Conservation (phyloP, 2,888 invertebrate genomes). For the Cantharis rustica region DNA sequence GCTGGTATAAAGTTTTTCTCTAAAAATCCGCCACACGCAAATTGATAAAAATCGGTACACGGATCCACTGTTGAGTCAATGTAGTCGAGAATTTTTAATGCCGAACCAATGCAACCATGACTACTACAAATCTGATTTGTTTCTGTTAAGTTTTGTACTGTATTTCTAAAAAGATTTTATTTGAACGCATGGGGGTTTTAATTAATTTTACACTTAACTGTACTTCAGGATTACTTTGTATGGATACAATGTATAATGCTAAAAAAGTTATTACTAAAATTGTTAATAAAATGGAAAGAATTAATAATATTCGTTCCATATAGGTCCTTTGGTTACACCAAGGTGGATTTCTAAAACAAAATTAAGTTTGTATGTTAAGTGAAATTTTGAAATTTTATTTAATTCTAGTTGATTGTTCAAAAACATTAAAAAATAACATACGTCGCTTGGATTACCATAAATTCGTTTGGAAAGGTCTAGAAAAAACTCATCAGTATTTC, state of each 20-base stretch:
- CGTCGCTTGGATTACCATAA: neutral
- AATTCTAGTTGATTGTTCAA: neutral
- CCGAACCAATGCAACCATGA: slow-evolving; percentile 81
- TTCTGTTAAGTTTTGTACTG: neutral
- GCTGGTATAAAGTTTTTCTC: slow-evolving; percentile 76
- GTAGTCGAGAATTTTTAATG: slow-evolving; percentile 71
- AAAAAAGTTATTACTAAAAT: neutral
- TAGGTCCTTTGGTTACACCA: neutral
- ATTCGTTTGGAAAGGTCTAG: neutral
- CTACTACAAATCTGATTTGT: slow-evolving; percentile 65
- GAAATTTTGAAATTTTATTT: too few species aligned
- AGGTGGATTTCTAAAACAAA: neutral
- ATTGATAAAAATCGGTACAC: slow-evolving; percentile 82
- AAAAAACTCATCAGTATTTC: neutral
- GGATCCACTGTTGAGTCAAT: slow-evolving; percentile 75
- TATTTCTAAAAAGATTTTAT: neutral
- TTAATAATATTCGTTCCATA: neutral
- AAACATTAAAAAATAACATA: neutral
- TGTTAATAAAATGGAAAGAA: neutral
- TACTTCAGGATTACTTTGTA: neutral
- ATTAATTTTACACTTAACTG: neutral
- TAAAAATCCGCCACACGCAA: slow-evolving; percentile 78
- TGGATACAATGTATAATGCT: neutral
- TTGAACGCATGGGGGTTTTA: neutral
- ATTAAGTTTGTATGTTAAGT: neutral